Evolutionary conservation across 2,888 invertebrate species (phyloP), one percentile per base, ranked within the genome.

Genomic region (Galerucella calmariensis): DNA sequence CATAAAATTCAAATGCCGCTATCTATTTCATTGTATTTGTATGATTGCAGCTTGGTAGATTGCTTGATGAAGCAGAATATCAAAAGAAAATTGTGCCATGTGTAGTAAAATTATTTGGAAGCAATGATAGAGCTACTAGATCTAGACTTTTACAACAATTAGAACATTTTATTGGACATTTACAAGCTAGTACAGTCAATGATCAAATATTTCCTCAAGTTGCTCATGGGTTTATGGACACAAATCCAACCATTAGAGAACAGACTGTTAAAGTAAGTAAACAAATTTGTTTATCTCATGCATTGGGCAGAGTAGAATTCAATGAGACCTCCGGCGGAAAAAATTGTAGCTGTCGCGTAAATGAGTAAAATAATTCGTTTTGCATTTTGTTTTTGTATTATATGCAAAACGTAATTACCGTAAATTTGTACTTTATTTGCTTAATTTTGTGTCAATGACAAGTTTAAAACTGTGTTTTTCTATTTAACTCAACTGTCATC

Each of bases 61-160:
- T 97, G 72, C 88, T 99, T 77, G 95, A 95, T 66, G 96, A 97
- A 83, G 91, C 91, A 0, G 98, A 99, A 83, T 99, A 99, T 88
- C 98, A 99, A 87, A 94, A 93, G 84, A 95, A 95, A 84, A 97
- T 99, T 83, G 97, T 99, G 67, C 99, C 99, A 1, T 98, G 98
- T 86, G 95, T 99, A 35, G 96, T 99, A 9, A 99, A 99, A 87
- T 89, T 99, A 76, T 99, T 99, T 87, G 94, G 94, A 0, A 98
- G 97, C 1, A 96, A 97, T 79, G 99, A 99, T 88, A 90, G 99
- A 82, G 97, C 97, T 1, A 99, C 99, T 0, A 90, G 99, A 79
- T 95, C 98, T 1, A 92, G 98, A 79, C 90, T 99, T 63, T 89
- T 99, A 77, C 98, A 98, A 85, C 97, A 98, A 87, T 88, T 99